A percentile compares a stretch with the other conserved stretches of the same genome.
Conservation (phyloP, 1,140 invertebrate genomes). For the Drosophila erecta region DNA sequence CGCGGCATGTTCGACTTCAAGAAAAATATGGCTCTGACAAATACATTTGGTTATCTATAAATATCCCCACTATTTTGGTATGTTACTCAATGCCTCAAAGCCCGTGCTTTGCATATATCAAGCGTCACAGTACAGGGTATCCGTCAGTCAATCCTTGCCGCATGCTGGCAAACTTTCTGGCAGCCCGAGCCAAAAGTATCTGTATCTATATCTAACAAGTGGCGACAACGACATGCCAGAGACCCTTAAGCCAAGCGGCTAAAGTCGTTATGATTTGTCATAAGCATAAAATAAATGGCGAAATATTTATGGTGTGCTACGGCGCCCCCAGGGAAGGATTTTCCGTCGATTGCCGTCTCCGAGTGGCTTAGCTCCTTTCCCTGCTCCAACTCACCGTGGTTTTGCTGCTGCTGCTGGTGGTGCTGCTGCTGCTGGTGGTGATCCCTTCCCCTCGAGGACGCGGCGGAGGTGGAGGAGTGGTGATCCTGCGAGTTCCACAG, state of each 20-base stretch:
- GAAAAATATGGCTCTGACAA: too few species aligned
- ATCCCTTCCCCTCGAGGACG: constrained; percentile 61
- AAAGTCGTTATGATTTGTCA: constrained; percentile 83
- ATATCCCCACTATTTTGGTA: not conserved
- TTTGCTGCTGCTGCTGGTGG: constrained; percentile 49
- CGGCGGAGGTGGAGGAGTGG: constrained; percentile 26
- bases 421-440: constrained; percentile 69
- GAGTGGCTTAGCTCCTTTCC: constrained; percentile 14
- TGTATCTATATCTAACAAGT: constrained; percentile 79
- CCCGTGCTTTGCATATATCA: too few species aligned
- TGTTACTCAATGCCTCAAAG: too few species aligned
- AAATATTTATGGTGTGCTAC: constrained; percentile 78
- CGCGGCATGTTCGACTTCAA: not conserved
- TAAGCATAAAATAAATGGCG: constrained; percentile 84
- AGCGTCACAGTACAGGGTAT: not conserved
- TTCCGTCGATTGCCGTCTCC: constrained; percentile 18
- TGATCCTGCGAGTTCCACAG: constrained; percentile 81
- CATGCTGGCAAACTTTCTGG: constrained; percentile 9
- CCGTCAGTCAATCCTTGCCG: not conserved
- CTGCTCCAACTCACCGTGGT: constrained; percentile 61
- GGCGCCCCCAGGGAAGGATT: constrained; percentile 38
- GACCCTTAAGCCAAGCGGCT: constrained; percentile 73
- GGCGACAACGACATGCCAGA: constrained; percentile 70
- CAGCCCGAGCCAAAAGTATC: constrained; percentile 64
- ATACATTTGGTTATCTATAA: too few species aligned